phyloP scores from a whole-genome alignment of 2,888 invertebrate species.

The Calliopum simillimum region DNA sequence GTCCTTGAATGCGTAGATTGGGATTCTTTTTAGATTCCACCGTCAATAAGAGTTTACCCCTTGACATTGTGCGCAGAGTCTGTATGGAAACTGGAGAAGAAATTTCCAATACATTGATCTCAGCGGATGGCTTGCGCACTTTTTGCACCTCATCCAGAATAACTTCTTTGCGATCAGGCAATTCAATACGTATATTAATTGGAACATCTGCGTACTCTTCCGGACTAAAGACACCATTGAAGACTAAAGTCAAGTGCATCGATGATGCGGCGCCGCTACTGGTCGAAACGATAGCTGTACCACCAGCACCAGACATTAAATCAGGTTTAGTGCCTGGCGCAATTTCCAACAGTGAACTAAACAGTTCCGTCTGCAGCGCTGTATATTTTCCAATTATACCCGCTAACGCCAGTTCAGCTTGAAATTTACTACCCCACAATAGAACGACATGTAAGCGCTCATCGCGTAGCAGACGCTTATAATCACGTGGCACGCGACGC shows the following conservation, averaged over 20 bases:
- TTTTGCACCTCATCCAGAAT: slow-evolving; percentile 79
- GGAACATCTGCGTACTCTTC: slow-evolving; percentile 76
- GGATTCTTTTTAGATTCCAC: slow-evolving; percentile 78
- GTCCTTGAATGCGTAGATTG: slow-evolving; percentile 75
- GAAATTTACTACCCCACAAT: slow-evolving; percentile 80
- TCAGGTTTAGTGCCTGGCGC: slow-evolving; percentile 72
- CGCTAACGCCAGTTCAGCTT: slow-evolving; percentile 77
- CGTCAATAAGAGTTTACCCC: slow-evolving; percentile 80
- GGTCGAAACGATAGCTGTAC: slow-evolving; percentile 87
- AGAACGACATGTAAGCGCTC: slow-evolving; percentile 83
- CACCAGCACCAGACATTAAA: slow-evolving; percentile 77
- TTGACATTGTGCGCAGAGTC: slow-evolving; percentile 80
- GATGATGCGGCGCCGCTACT: slow-evolving; percentile 84
- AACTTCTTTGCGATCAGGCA: slow-evolving; percentile 78
- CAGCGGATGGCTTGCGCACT: slow-evolving; percentile 79
- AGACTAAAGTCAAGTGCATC: slow-evolving; percentile 82
- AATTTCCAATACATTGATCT: slow-evolving; percentile 82
- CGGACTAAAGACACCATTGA: slow-evolving; percentile 82
- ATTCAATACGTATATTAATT: slow-evolving; percentile 76
- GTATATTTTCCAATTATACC: slow-evolving; percentile 81
- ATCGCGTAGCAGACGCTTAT: slow-evolving; percentile 81
- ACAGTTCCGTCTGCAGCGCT: slow-evolving; percentile 83
- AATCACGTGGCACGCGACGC: slow-evolving; percentile 86
- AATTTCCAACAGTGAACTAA: slow-evolving; percentile 81
- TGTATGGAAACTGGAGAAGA: slow-evolving; percentile 81